Evolutionary conservation across 2,888 invertebrate genomes (phyloP).

Genomic region (Laothoe populi): DNA sequence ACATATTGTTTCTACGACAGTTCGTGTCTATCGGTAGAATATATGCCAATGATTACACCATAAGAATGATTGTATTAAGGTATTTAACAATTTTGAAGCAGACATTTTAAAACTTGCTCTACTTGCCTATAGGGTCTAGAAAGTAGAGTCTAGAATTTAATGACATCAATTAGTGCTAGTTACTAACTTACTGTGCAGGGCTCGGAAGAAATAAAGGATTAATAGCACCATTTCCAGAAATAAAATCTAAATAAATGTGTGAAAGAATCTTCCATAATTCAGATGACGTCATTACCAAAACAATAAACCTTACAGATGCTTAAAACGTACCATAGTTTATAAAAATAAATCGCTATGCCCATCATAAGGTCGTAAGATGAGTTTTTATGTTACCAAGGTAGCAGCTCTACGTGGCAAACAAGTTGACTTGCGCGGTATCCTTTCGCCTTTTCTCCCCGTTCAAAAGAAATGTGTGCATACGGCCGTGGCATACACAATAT

Average conservation of each 20-base stretch:
- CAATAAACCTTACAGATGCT: background rate
- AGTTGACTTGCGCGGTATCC: slow-evolving; percentile 62
- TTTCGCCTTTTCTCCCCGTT: slow-evolving; percentile 77
- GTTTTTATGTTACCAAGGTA: background rate
- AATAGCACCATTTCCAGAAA: background rate
- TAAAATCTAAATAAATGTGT: background rate
- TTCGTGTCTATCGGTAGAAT: too few relatives aligned
- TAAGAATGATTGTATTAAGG: too few relatives aligned
- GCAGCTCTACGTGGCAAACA: slow-evolving; percentile 48
- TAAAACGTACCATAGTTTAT: background rate
- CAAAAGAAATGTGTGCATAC: slow-evolving; percentile 76
- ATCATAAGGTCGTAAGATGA: background rate
- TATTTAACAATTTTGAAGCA: too few relatives aligned
- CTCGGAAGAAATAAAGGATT: too few relatives aligned
- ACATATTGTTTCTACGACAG: too few relatives aligned
- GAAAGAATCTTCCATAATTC: background rate
- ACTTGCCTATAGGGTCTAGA: too few relatives aligned
- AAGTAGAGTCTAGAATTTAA: too few relatives aligned
- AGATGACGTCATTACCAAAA: background rate
- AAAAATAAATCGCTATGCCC: background rate
- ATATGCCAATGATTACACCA: too few relatives aligned
- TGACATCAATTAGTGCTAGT: too few relatives aligned
- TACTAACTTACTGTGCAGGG: too few relatives aligned
- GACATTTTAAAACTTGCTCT: too few relatives aligned
- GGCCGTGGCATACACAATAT: slow-evolving; percentile 73